Conservation (phyloP, 37 sponge, comb jelly and placozoan species). For the Halichondria panicea region DNA sequence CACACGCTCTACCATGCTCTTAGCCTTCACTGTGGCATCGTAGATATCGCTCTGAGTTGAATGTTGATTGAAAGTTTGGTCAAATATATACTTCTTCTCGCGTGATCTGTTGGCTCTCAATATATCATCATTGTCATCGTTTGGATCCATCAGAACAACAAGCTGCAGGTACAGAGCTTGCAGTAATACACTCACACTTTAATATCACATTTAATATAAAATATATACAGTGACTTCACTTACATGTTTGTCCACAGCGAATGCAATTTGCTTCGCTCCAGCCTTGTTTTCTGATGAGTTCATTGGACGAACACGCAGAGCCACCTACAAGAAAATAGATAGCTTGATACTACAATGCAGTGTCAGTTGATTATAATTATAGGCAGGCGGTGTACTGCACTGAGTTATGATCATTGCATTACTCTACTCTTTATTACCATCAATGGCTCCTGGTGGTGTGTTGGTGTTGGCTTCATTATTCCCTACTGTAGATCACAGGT, state of each 20-base stretch:
- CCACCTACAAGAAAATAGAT: conserved; percentile 52
- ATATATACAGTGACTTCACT: neutral
- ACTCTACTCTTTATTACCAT: conserved; percentile 4
- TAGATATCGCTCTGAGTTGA: conserved; percentile 78
- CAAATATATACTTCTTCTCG: conserved; percentile 79
- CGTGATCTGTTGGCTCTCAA: conserved; percentile 72
- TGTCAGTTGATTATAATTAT: neutral
- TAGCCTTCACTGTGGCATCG: conserved; percentile 43
- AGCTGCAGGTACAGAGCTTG: conserved; percentile 11
- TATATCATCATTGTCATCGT: conserved; percentile 80
- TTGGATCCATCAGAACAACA: conserved; percentile 79
- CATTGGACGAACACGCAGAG: conserved; percentile 86
- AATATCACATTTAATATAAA: neutral
- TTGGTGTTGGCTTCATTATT: neutral
- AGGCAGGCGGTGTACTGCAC: neutral
- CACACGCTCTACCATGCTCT: conserved; percentile 58
- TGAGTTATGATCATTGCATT: too few species aligned
- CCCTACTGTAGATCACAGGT: too few species aligned
- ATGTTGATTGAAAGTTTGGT: conserved; percentile 58
- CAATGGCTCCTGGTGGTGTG: conserved; percentile 1
- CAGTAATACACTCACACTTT: neutral
- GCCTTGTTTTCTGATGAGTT: conserved; percentile 35
- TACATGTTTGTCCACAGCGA: conserved; percentile 74
- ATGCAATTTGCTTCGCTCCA: conserved; percentile 47
- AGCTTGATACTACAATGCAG: neutral